Evolutionary conservation across 2,888 invertebrate species (phyloP).

Genomic region (Ypsolopha scabrella): DNA sequence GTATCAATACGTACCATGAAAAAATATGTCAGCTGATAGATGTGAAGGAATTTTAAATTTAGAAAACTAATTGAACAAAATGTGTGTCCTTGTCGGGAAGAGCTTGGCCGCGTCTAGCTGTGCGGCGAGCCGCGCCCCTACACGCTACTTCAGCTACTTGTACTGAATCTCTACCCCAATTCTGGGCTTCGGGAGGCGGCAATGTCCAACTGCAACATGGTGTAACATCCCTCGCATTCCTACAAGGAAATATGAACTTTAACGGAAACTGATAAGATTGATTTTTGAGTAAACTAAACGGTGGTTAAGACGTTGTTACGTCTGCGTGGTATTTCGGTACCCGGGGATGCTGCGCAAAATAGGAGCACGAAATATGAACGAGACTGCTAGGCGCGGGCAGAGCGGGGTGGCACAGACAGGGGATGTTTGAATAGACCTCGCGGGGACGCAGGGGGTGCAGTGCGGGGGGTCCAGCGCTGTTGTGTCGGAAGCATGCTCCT

Average conservation of each 20-base stretch:
- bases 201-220: conserved; percentile 20
- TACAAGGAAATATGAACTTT: background rate
- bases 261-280: conserved; percentile 13
- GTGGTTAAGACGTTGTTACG: conserved; percentile 41
- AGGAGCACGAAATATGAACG: conserved; percentile 70
- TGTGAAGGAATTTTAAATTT: conserved; percentile 26
- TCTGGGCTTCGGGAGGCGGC: conserved; percentile 59
- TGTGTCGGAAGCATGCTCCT: conserved; percentile 60
- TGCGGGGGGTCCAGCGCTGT: conserved; percentile 42
- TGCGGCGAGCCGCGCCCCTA: conserved; percentile 70
- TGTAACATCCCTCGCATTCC: conserved; percentile 7
- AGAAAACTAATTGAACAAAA: conserved; percentile 34
- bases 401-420: conserved; percentile 62
- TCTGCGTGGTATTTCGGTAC: conserved; percentile 64
- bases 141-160: conserved; percentile 68
- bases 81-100: conserved; percentile 50
- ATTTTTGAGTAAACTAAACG: conserved; percentile 14
- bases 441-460: conserved; percentile 24
- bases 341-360: conserved; percentile 73
- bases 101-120: conserved; percentile 68
- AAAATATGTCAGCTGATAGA: conserved; percentile 1
- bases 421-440: conserved; percentile 59
- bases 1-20: conserved; percentile 1
- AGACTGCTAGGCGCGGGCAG: conserved; percentile 67
- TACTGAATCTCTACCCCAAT: conserved; percentile 70